Conservation (phyloP, 1,140 invertebrate species). For the Arctopsyche grandis region DNA sequence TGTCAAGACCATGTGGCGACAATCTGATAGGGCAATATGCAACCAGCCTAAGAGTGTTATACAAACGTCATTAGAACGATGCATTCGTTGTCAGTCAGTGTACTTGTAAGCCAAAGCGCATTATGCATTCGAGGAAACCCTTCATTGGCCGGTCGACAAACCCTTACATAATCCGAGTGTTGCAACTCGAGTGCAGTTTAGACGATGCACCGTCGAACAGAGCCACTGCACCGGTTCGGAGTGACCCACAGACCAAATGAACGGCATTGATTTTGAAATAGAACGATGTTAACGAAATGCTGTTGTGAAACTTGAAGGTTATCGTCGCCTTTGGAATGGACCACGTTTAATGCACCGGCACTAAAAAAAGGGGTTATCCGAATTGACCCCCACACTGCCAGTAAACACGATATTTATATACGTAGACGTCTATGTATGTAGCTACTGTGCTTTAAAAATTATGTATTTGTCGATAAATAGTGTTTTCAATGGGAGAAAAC, state of each 20-base stretch:
- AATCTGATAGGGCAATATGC: background rate
- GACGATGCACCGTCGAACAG: background rate
- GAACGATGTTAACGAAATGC: background rate
- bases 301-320: slow-evolving; percentile 13
- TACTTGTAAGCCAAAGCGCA: background rate
- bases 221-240: background rate
- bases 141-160: background rate
- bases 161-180: background rate
- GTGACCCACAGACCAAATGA: slow-evolving; percentile 3
- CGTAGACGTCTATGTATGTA: no score
- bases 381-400: background rate
- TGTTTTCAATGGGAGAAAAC: no score
- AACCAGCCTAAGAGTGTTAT: background rate
- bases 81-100: background rate
- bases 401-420: background rate
- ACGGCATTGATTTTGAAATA: background rate
- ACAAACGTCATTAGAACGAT: slow-evolving; percentile 17
- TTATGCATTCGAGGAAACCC: slow-evolving; percentile 7
- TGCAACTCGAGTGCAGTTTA: background rate
- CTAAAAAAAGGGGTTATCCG: slow-evolving; percentile 9
- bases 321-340: background rate
- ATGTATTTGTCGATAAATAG: no score
- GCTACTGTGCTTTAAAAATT: no score
- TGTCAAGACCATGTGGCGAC: background rate
- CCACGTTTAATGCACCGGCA: slow-evolving; percentile 18